Evolutionary conservation across 2,113 vertebrate species (phyloP).

Genomic region (Chlorodrepanis virens): DNA sequence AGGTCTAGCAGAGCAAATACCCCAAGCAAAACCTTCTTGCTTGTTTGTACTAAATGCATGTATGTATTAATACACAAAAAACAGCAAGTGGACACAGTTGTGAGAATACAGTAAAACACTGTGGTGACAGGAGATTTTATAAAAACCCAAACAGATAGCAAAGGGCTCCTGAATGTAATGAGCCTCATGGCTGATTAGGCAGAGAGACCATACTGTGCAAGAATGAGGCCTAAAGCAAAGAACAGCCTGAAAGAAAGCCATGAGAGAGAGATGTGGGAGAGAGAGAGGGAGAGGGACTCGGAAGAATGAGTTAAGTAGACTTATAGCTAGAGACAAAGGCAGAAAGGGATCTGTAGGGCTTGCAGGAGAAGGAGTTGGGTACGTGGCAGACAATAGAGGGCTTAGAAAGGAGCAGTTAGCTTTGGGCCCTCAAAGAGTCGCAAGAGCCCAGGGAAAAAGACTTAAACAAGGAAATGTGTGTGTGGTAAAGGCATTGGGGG

Average conservation of each 20-base stretch:
- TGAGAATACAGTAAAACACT: neutral
- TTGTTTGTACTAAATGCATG: neutral
- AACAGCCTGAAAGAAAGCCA: constrained; percentile 34
- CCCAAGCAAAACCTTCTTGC: neutral
- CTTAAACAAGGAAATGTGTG: neutral
- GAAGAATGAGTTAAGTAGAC: constrained; percentile 52
- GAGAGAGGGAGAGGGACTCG: neutral
- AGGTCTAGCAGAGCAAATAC: neutral
- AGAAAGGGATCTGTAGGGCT: constrained; percentile 1
- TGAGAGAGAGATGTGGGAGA: neutral
- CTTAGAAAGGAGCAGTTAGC: constrained; percentile 52
- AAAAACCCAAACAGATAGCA: constrained; percentile 9
- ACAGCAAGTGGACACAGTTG: neutral
- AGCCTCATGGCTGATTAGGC: constrained; percentile 35
- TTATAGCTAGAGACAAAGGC: constrained; percentile 29
- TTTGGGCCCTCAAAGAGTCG: neutral
- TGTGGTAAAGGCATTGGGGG: accelerated
- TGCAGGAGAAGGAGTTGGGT: constrained; percentile 25
- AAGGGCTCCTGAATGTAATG: constrained; percentile 17
- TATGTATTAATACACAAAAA: neutral
- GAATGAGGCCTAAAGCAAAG: constrained; percentile 44
- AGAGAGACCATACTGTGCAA: constrained; percentile 49
- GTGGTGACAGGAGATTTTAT: neutral
- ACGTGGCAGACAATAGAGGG: neutral
- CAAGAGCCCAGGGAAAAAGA: neutral